These are phyloP conservation scores for Capromys pilorides DNA, from an alignment of 2,797 vertebrate species.

Conservation along the genomic window DNA sequence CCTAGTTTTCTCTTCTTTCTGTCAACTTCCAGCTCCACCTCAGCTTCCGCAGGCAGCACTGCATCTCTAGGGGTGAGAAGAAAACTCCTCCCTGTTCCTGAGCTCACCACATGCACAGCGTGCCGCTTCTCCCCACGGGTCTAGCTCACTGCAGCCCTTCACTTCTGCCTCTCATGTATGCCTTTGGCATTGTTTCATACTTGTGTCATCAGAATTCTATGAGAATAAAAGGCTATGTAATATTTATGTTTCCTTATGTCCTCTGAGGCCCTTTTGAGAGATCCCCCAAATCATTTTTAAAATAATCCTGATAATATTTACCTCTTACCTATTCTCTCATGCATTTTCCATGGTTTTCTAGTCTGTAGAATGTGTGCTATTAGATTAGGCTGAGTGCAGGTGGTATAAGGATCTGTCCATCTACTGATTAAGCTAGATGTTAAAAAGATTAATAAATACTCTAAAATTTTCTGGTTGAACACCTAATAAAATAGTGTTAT, in stretches of 20 bases:
- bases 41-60: background rate
- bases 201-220: background rate
- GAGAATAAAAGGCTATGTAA: background rate
- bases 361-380: background rate
- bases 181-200: background rate
- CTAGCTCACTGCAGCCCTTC: background rate
- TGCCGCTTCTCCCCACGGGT: background rate
- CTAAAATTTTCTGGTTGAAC: background rate
- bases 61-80: background rate
- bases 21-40: background rate
- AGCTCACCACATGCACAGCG: too few relatives aligned
- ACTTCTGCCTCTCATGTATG: background rate
- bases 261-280: background rate
- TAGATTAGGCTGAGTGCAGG: background rate
- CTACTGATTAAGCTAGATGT: background rate
- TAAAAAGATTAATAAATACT: constrained; percentile 17
- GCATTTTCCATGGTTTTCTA: background rate
- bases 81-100: background rate
- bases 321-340: background rate
- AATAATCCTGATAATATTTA: background rate
- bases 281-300: background rate
- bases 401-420: background rate
- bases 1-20: background rate
- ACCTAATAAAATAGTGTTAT: constrained; percentile 25
- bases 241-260: background rate